Base-by-base conservation (phyloP, 1,140 invertebrate genomes). In the Hypsibius dujardini region DNA sequence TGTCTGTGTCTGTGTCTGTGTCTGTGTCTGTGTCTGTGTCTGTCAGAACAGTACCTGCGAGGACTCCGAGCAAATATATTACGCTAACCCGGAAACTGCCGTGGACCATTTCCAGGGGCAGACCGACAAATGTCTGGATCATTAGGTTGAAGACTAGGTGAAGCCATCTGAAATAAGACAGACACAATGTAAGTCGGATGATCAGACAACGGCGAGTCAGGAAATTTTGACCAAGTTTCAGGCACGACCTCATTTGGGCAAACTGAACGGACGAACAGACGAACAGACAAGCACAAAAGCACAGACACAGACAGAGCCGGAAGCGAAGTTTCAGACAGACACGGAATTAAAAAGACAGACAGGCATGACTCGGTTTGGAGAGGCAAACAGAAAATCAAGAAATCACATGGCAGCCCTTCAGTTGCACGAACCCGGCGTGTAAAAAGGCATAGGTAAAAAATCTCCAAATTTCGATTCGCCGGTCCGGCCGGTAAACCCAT, bases 81-180 rank as follows among this genome's bases (percentile, higher is more conserved):
- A 88, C 86, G 40, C 86, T 89, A 75, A 94, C 91, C 74, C 92
- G 84, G 69, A 87, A 82, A 46, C 88, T 90, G 2, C 91, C 92
- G 79, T 95, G 92, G n/a, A 95, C 90, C 92, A 96, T 95, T 82
- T 96, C 93, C 75, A 96, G 79, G 1, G 92, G 92, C 73, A 95
- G 83, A 59, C 93, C 93, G 74, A 95, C 89, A 72, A 90, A 79
- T 73, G 92, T 80, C 82, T 96, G 92, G 46, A 96, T 90, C 46
- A 90, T 84, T 74, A 95, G 85, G 82, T 96, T 96, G 83, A 95
- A 95, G 46, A 91, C 85, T 74, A 96, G 83, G 81, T 95, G 92
- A 70, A 95, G 84, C 91, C 92, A 96, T 77, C 88, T 90, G 83
- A 71, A 85, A 84, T 74, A 75, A 76, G 76, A 78, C 28, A 28